Base-by-base conservation (phyloP, 1,140 invertebrate species). In the Plodia interpunctella region DNA sequence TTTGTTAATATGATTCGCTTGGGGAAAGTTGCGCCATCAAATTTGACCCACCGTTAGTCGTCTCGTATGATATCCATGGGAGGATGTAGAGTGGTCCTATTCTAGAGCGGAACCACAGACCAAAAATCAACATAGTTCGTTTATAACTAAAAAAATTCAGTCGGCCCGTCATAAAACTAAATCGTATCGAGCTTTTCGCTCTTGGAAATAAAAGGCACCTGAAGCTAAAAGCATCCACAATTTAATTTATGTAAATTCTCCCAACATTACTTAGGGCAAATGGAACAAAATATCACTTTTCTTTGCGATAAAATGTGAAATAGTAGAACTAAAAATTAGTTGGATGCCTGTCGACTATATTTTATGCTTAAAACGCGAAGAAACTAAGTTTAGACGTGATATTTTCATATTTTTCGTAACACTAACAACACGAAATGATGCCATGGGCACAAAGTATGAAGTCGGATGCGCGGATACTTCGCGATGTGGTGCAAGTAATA, bases 391-490 rank as follows among this genome's bases (percentile, higher is more conserved):
- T 57, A 63, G 70, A 66, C 63, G 57, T 62, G 59, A 66, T 67
- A 72, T 74, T 74, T 74, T 74, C 66, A 67, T 71, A 71, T 69
- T 70, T 53, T 70, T 63, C 59, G 63, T 38, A 38, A 59, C 60
- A 60, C 69, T 72, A 68, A 72, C 60, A 74, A 68, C 66, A 59
- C 60, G 57, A 63, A 74, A 69, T 68, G 70, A 66, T 65, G 72
- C 62, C 44, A 68, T 63, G 60, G 54, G 70, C 60, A 60, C 62
- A 60, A 70, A 68, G 72, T 71, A 68, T 61, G 63, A 68, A 74
- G 72, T 71, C 72, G 67, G 57, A 30, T 49, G 64, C 66, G 69
- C 55, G 58, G 65, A 66, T 68, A 65, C 64, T 61, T 60, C 32
- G 32, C 49, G 17, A 20, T 19, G 5, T 55, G 66, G 60, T 20